A percentile compares a stretch with the other conserved stretches of the same genome.
These are phyloP conservation scores for Erinaceus europaeus DNA, from an alignment of 2,113 vertebrate genomes.

Conservation along the genomic window DNA sequence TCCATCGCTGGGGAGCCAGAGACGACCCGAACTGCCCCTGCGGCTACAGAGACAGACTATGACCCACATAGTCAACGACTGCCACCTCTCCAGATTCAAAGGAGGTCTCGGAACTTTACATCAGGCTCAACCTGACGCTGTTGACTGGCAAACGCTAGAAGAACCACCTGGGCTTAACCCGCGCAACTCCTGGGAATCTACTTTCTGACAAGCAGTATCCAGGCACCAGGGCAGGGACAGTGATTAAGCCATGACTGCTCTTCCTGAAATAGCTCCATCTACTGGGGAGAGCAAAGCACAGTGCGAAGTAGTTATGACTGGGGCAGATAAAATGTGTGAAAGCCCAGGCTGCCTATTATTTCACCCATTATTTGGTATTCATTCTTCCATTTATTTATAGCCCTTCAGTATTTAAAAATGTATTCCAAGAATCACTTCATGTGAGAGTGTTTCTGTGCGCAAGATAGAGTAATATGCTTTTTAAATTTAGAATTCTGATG, in stretches of 20 bases:
- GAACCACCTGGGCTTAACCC: no score
- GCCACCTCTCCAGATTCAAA: no score
- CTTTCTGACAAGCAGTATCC: background rate
- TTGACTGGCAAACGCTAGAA: no score
- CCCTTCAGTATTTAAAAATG: background rate
- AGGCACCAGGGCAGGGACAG: background rate
- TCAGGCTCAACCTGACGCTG: no score
- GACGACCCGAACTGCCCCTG: no score
- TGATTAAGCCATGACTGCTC: background rate
- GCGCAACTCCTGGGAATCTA: no score
- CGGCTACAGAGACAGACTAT: no score
- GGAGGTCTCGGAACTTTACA: no score
- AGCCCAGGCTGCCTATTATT: background rate
- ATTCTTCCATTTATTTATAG: background rate
- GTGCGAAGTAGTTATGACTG: background rate
- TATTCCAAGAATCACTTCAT: background rate
- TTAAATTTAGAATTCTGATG: background rate
- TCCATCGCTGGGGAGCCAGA: no score
- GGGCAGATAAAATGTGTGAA: background rate
- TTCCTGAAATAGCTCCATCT: background rate
- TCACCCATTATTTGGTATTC: background rate
- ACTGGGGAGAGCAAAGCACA: background rate
- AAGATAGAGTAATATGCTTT: background rate
- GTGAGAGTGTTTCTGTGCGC: background rate
- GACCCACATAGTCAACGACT: no score